A percentile compares a stretch with the other conserved stretches of the same genome.
phyloP scores from a whole-genome alignment of 2,797 vertebrate genomes.

The Myiotriccus ornatus region DNA sequence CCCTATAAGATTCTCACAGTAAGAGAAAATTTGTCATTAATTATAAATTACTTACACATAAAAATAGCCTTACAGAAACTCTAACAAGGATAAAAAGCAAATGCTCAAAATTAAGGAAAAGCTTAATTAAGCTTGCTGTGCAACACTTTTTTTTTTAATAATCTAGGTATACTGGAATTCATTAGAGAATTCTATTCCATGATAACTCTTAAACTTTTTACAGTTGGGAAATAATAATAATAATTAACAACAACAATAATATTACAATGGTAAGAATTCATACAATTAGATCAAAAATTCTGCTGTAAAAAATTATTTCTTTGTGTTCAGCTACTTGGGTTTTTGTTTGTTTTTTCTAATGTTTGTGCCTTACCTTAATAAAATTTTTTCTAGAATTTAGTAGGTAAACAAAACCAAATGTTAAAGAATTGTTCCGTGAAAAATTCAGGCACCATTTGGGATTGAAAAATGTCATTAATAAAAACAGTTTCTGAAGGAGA shows the following conservation, averaged over 20 bases:
- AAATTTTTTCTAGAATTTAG: not conserved
- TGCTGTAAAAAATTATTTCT: not conserved
- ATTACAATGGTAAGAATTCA: not conserved
- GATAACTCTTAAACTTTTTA: not conserved
- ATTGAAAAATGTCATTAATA: not conserved
- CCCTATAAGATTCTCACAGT: not conserved
- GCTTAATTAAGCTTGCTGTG: not conserved
- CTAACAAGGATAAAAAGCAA: not conserved
- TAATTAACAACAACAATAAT: not conserved
- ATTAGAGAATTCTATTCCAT: not conserved
- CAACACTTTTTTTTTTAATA: not conserved
- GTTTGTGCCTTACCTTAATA: accelerated
- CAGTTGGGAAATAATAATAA: not conserved
- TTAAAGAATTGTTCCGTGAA: not conserved
- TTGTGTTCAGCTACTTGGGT: accelerated
- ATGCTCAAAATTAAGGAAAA: not conserved
- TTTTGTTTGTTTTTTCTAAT: not conserved
- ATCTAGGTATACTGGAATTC: not conserved
- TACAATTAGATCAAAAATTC: not conserved
- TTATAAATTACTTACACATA: not conserved
- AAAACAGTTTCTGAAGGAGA: not conserved
- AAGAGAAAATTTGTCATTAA: not conserved
- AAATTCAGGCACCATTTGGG: not conserved
- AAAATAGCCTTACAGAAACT: not conserved
- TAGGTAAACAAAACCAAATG: not conserved